Percentiles rank a stretch among this genome's conserved stretches.
Evolutionary conservation across 2,888 invertebrate species (phyloP).

Genomic region (Hymenopus coronatus): DNA sequence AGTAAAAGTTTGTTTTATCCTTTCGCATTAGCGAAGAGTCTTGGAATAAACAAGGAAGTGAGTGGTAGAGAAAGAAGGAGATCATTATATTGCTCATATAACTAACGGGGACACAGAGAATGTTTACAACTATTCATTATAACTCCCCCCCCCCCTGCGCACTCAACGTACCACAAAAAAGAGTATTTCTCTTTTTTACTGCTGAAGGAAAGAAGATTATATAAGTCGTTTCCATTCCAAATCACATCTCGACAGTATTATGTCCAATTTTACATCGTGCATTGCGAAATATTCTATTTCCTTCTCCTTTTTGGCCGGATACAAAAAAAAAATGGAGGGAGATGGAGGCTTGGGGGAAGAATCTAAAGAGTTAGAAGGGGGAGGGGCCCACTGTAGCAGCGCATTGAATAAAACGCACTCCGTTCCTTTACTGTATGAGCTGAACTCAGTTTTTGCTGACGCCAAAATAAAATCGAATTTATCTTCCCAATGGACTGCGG

Average conservation of each 20-base stretch:
- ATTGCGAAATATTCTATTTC: background rate
- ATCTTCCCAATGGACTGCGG: background rate
- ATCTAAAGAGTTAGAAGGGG: background rate
- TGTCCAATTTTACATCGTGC: slow-evolving; percentile 6
- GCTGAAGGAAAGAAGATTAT: background rate
- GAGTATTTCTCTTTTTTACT: background rate
- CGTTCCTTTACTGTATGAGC: background rate
- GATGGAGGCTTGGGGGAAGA: background rate
- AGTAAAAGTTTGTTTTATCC: background rate
- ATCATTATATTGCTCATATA: background rate
- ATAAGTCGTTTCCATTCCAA: background rate
- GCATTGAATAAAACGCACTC: background rate
- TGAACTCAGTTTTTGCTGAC: slow-evolving; percentile 5
- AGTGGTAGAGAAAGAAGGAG: background rate
- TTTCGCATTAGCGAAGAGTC: background rate
- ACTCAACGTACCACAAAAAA: background rate
- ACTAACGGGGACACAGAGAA: background rate
- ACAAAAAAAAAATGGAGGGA: background rate
- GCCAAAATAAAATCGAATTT: slow-evolving; percentile 18
- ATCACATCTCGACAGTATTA: slow-evolving; percentile 2
- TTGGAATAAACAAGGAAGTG: background rate
- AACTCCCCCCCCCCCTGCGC: background rate
- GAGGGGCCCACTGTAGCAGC: background rate
- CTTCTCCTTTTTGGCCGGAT: background rate
- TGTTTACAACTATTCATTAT: background rate